Base-by-base conservation (phyloP, 2,797 vertebrate genomes). In the Remorina albescens region DNA sequence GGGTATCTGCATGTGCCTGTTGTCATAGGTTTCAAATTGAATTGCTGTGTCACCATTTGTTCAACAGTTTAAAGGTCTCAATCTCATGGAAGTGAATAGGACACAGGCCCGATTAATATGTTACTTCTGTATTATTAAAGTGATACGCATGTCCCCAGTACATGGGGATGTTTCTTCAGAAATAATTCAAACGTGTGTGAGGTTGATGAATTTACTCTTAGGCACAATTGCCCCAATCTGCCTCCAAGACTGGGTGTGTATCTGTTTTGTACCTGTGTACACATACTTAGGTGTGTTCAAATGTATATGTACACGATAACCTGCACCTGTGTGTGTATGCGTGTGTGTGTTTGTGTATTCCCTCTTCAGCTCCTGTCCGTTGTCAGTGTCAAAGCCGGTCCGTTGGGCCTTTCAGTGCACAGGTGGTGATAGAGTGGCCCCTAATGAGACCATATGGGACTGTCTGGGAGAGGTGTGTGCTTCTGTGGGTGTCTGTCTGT, bases 371-470 rank as follows among this genome's bases (percentile, higher is more conserved):
- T 85, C 83, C 86, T 88, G 83, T 91, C 88, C 81, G 72, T 88
- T 86, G 89, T 91, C 89, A 88, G 85, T 89, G 90, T 92, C 89
- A 91, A 83, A 88, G 86, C 66, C 8, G 61, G 76, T 90, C 89
- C 81, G 26, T 76, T 89, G 91, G 90, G 91, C 73, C 80, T 87
- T 87, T 87, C 78, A 71, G 83, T 87, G 91, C 90, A 92, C 91
- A 93, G 91, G 92, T 92, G 91, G 91, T 81, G 83, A 89, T 92
- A 91, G 91, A 93, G 91, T 86, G 85, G 91, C 90, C 92, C 86
- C 89, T 93, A 93, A 93, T 93, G 92, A 93, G 90, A 85, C 92
- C 91, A 92, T 91, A 90, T 93, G 92, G 91, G 91, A 93, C 88
- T 76, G 91, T 92, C 89, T 92, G 89, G 86, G 76, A 89, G 77